phyloP scores from a whole-genome alignment of 2,888 invertebrate genomes.

The Anoplius nigerrimus region DNA sequence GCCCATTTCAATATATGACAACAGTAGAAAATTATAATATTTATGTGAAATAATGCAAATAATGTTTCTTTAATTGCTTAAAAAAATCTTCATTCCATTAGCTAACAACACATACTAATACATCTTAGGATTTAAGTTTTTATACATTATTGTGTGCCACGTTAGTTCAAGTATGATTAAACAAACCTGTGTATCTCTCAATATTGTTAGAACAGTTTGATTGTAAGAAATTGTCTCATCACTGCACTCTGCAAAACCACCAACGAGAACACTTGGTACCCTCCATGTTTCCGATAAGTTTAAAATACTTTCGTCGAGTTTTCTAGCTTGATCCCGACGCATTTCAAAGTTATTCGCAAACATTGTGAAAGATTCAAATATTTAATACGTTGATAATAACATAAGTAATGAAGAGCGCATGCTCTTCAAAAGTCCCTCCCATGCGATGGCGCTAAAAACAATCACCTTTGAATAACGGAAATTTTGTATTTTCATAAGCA shows the following conservation, averaged over 20 bases:
- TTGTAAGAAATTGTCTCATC: slow-evolving; percentile 14
- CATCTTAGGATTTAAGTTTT: neutral
- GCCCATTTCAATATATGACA: too few species aligned
- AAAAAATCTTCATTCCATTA: too few species aligned
- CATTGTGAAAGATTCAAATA: slow-evolving; percentile 14
- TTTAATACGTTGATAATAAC: too few species aligned
- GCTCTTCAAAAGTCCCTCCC: neutral
- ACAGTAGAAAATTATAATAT: too few species aligned
- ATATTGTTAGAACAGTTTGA: slow-evolving; percentile 17
- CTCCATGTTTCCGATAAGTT: slow-evolving; percentile 30
- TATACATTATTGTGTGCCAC: neutral
- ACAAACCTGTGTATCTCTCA: slow-evolving; percentile 19
- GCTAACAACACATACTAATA: neutral
- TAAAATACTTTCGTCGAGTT: slow-evolving; percentile 37
- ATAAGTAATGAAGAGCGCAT: too few species aligned
- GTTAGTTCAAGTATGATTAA: neutral
- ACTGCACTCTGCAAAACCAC: slow-evolving; percentile 31
- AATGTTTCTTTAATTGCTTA: neutral
- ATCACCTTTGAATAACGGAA: neutral
- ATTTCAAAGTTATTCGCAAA: slow-evolving; percentile 27
- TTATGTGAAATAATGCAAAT: too few species aligned
- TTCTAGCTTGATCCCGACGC: slow-evolving; percentile 14
- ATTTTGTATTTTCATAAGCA: neutral
- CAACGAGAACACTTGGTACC: slow-evolving; percentile 29
- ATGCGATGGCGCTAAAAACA: neutral